phyloP scores from a whole-genome alignment of 92 coral and sea anemone species.

The Epizoanthus rinbou region DNA sequence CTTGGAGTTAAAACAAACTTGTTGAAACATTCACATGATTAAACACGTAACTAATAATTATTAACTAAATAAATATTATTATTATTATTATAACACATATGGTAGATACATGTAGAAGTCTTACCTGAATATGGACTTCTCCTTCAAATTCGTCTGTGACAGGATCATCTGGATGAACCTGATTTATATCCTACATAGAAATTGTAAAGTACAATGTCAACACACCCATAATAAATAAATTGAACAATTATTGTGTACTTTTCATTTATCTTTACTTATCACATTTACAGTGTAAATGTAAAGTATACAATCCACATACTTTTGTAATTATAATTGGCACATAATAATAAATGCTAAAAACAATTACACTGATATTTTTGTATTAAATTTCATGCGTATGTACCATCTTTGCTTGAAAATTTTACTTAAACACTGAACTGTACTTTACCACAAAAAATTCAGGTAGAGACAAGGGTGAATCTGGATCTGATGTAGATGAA shows the following conservation, averaged over 20 bases:
- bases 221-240: background rate
- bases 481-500: background rate
- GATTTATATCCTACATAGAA: background rate
- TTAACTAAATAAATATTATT: too few relatives aligned
- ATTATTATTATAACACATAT: too few relatives aligned
- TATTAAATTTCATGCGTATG: background rate
- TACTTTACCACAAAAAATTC: slow-evolving; percentile 1
- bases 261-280: background rate
- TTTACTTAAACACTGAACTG: background rate
- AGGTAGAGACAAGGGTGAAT: background rate
- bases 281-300: background rate
- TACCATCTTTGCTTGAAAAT: background rate
- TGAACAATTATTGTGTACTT: background rate
- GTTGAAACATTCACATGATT: background rate
- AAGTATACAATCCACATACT: background rate
- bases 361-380: background rate
- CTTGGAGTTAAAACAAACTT: too few relatives aligned
- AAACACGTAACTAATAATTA: background rate
- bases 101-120: background rate
- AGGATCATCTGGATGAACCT: background rate
- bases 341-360: background rate
- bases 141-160: background rate
- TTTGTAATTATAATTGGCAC: background rate
- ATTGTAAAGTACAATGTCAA: background rate
- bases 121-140: background rate